Evolutionary conservation across 2,797 vertebrate species (phyloP).

Genomic region (Fratercula arctica): DNA sequence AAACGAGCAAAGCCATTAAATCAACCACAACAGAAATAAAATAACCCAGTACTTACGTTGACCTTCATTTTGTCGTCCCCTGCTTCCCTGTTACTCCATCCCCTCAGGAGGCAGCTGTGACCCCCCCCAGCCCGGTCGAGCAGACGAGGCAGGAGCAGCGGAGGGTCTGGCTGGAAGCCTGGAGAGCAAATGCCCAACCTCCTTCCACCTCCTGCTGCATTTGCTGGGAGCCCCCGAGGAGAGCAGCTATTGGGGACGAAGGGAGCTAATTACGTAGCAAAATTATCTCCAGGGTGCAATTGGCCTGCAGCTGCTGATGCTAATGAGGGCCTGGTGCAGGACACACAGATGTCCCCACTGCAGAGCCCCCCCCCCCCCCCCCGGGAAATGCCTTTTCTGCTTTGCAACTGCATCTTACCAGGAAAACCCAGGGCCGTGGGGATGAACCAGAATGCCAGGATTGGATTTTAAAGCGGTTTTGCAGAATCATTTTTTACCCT

Average conservation of each 20-base stretch:
- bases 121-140: not conserved
- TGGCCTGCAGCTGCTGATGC: not conserved
- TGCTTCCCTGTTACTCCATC: not conserved
- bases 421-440: not conserved
- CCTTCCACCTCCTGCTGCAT: not conserved
- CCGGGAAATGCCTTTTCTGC: not conserved
- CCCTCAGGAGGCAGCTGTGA: not conserved
- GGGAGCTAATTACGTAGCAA: not conserved
- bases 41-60: not conserved
- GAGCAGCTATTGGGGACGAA: not conserved
- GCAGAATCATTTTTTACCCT: not conserved
- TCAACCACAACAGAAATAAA: not conserved
- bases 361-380: not conserved
- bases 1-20: not conserved
- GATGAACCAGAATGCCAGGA: accelerated
- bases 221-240: not conserved
- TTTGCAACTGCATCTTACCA: not conserved
- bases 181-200: not conserved
- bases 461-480: not conserved
- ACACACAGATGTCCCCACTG: not conserved
- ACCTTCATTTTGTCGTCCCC: conserved; percentile 52
- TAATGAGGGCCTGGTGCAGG: not conserved
- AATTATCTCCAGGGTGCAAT: not conserved
- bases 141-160: not conserved
- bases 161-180: not conserved